Percentiles rank a stretch among this genome's conserved stretches.
Evolutionary conservation across 2,888 invertebrate species (phyloP).

Genomic region (Drosophila stalkeri): DNA sequence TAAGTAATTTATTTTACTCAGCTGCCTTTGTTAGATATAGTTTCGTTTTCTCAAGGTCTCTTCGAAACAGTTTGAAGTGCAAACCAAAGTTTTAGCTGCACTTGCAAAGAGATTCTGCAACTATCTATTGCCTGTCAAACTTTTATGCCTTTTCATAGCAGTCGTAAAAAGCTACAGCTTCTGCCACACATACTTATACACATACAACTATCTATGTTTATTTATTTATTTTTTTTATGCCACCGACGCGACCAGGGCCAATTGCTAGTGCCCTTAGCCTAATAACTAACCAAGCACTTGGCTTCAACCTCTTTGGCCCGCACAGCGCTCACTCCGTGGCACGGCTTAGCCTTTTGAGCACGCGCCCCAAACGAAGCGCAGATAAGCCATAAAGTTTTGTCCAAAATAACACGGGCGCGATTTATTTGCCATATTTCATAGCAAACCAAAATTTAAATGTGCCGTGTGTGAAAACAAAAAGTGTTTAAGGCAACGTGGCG

Average conservation of each 20-base stretch:
- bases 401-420: conserved; percentile 66
- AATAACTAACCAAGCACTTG: conserved; percentile 77
- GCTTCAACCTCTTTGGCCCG: conserved; percentile 30
- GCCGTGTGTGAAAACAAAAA: conserved; percentile 75
- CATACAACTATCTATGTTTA: conserved; percentile 7
- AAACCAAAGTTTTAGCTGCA: conserved; percentile 33
- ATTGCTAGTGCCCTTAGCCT: conserved; percentile 65
- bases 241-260: conserved; percentile 43
- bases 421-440: conserved; percentile 79
- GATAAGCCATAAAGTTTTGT: conserved; percentile 76
- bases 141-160: conserved; percentile 38
- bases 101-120: conserved; percentile 29
- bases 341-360: conserved; percentile 69
- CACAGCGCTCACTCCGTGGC: conserved; percentile 5
- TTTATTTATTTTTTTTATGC: conserved; percentile 7
- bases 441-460: conserved; percentile 76
- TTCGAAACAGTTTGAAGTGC: conserved; percentile 14
- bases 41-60: conserved; percentile 8
- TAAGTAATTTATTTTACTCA: conserved; percentile 28
- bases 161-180: conserved; percentile 21
- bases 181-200: conserved; percentile 7
- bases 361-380: conserved; percentile 58
- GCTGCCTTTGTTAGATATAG: conserved; percentile 5
- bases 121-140: conserved; percentile 62
- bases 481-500: conserved; percentile 75